Conservation (phyloP, 2,797 vertebrate genomes). For the Allobates femoralis region DNA sequence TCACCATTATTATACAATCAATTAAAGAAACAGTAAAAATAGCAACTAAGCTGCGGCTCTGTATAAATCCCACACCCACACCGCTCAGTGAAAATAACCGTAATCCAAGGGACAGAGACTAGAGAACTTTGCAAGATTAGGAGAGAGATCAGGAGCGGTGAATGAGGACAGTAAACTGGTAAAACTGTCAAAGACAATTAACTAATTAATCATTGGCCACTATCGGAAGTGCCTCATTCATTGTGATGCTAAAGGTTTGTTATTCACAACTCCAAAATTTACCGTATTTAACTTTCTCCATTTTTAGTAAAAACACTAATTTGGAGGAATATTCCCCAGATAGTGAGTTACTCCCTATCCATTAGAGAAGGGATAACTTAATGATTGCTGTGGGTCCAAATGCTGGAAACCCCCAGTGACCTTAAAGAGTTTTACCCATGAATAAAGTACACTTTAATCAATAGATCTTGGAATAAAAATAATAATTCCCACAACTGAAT, state of each 20-base stretch:
- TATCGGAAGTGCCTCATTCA: not conserved
- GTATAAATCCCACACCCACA: not conserved
- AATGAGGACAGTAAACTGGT: slow-evolving; percentile 29
- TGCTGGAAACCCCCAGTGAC: too few relatives aligned
- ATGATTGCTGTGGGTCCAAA: too few relatives aligned
- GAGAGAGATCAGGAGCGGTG: slow-evolving; percentile 25
- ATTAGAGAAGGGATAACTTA: too few relatives aligned
- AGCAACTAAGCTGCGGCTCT: not conserved
- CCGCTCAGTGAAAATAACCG: not conserved
- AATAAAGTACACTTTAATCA: too few relatives aligned
- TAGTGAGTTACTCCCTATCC: too few relatives aligned
- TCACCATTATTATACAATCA: slow-evolving; percentile 7
- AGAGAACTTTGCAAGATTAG: slow-evolving; percentile 38
- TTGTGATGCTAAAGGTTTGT: not conserved
- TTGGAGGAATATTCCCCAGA: not conserved
- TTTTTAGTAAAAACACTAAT: not conserved
- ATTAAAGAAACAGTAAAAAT: not conserved
- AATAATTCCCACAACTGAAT: too few relatives aligned
- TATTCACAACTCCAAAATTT: not conserved
- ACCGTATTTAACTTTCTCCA: not conserved
- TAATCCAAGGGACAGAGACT: not conserved
- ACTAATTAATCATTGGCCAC: not conserved
- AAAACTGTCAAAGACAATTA: slow-evolving; percentile 32
- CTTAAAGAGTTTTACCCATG: too few relatives aligned
- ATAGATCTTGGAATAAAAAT: too few relatives aligned